Conservation (phyloP, 2,113 vertebrate species). For the Myotis lucifugus region DNA sequence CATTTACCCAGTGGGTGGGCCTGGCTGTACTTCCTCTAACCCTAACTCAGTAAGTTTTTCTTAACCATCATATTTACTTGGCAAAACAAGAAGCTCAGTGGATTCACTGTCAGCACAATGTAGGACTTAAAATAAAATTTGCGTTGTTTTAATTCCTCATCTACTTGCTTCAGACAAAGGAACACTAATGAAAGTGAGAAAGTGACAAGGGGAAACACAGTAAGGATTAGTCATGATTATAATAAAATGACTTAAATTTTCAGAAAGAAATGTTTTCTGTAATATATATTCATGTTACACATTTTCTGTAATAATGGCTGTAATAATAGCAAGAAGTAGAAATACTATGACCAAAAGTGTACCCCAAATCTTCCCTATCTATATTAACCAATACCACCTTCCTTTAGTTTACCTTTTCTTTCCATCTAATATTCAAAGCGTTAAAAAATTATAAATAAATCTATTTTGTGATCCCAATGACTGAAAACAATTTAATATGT, state of each 20-base stretch:
- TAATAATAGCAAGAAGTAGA: neutral
- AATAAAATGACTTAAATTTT: conserved; percentile 51
- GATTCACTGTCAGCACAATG: conserved; percentile 69
- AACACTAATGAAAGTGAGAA: conserved; percentile 65
- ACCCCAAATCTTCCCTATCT: neutral
- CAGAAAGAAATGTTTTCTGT: conserved; percentile 43
- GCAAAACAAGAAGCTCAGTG: conserved; percentile 54
- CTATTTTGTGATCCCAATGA: neutral
- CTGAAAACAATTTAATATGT: neutral
- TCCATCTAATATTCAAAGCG: neutral
- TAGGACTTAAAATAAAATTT: conserved; percentile 59
- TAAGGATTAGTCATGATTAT: conserved; percentile 39
- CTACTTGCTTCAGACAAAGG: conserved; percentile 46
- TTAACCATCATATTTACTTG: conserved; percentile 55
- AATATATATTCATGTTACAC: neutral
- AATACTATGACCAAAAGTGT: neutral
- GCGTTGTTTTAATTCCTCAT: conserved; percentile 62
- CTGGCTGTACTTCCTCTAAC: conserved; percentile 67
- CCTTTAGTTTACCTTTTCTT: neutral
- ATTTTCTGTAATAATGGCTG: neutral
- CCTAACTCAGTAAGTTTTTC: conserved; percentile 73
- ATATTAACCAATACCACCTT: neutral
- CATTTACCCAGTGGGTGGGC: conserved; percentile 76
- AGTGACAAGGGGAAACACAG: conserved; percentile 56
- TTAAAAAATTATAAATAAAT: neutral